These are phyloP conservation scores for Sitta europaea DNA, from an alignment of 2,113 vertebrate genomes.

Conservation along the genomic window DNA sequence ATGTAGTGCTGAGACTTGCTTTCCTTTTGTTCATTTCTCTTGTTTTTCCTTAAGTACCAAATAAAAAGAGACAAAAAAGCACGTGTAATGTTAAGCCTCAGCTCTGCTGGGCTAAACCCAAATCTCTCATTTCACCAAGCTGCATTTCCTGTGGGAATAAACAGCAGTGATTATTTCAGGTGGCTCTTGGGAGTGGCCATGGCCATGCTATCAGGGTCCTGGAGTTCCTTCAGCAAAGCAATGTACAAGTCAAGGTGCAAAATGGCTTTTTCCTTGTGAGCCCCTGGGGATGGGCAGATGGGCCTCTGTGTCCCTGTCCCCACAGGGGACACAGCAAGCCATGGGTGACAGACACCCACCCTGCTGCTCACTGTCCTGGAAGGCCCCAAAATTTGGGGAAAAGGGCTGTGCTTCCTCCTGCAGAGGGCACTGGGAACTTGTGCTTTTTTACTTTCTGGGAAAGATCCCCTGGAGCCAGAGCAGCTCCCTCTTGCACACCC, in stretches of 20 bases:
- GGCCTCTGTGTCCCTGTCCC: accelerated
- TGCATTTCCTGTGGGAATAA: not conserved
- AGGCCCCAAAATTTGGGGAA: not conserved
- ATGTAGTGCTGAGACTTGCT: not conserved
- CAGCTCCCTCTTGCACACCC: not conserved
- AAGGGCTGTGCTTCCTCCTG: constrained; percentile 25
- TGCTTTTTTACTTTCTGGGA: not conserved
- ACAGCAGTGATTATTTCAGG: not conserved
- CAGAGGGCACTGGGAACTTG: constrained; percentile 60
- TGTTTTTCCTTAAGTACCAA: not conserved
- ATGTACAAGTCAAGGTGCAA: not conserved
- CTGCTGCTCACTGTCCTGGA: not conserved
- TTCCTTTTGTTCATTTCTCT: not conserved
- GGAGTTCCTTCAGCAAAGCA: accelerated
- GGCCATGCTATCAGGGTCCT: accelerated
- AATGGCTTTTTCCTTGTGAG: not conserved
- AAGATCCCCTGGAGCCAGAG: not conserved
- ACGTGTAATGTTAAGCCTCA: not conserved
- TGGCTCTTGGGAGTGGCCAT: not conserved
- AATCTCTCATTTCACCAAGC: accelerated
- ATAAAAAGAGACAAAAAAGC: not conserved
- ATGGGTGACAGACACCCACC: not conserved
- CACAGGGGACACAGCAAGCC: not conserved
- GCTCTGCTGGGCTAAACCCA: not conserved
- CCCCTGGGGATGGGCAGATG: not conserved